Evolutionary conservation across 2,113 vertebrate species (phyloP), one percentile per base, ranked within the genome.

Genomic region (Podiceps cristatus): DNA sequence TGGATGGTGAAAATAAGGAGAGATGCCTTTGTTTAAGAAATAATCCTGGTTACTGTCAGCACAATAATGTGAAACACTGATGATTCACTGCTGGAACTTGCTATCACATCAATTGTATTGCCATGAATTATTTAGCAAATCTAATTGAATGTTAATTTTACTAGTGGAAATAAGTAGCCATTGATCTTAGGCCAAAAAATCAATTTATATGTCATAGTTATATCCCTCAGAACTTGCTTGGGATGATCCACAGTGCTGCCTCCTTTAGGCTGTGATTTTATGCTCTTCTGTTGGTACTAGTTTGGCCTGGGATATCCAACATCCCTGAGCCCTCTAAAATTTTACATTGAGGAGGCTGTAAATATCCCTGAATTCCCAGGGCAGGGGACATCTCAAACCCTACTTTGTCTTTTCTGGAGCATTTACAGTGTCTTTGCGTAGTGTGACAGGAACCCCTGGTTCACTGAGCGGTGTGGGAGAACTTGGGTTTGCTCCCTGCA

Each of bases 81-180:
- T 33, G 31, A 60, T 52, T 86, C 72, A 50, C 86, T 74, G 53
- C 83, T 90, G 80, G 83, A 93, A 80, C 73, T 80, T 82, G 77
- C 47, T 67, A 80, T 85, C n/a, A 76, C 49, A 59, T 86, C 56
- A 78, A 91, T 86, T 49, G 25, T 8, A 45, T 44, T 73, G 56
- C 47, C 67, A 82, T 96, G 73, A 96, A 97, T 97, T 96, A 96
- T 96, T 98, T 94, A 97, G 55, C 74, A 78, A 59, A 85, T 45
- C 68, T 96, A 97, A 96, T 71, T 78, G 94, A 86, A 86, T 76
- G 53, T 92, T 96, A 94, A 95, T 97, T 96, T 95, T 93, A 63
- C 71, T 91, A 50, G 49, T 93, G 85, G 45, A 96, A 79, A 78
- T 91, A 95, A 96, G 86, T 62, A 81, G 81, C 45, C 44, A 52